Conservation (phyloP, 2,113 vertebrate species). For the Lophochroa leadbeateri region DNA sequence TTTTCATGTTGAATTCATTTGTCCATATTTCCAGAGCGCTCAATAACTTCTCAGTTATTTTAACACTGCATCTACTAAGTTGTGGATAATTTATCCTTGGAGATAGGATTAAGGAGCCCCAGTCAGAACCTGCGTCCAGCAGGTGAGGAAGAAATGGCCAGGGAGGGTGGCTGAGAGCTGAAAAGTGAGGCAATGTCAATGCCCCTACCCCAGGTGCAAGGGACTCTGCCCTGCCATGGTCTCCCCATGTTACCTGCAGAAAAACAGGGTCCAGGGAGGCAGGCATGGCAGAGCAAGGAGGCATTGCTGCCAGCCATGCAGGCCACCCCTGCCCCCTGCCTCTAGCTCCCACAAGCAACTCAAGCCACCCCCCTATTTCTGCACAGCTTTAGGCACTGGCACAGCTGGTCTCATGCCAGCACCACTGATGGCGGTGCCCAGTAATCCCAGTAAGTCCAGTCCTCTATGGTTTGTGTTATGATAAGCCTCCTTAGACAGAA, state of each 20-base stretch:
- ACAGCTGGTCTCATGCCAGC: background rate
- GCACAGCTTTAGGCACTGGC: accelerated
- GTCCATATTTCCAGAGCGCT: background rate
- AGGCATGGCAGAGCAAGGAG: background rate
- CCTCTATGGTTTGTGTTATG: background rate
- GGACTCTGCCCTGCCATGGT: background rate
- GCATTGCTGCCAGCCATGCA: background rate
- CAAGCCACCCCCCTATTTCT: background rate
- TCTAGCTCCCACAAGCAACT: background rate
- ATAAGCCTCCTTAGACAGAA: background rate
- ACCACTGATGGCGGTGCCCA: background rate
- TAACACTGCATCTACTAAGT: background rate
- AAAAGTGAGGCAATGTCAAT: accelerated
- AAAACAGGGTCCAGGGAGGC: background rate
- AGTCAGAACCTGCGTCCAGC: background rate
- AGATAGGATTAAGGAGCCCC: background rate
- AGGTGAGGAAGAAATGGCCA: background rate
- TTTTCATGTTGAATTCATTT: background rate
- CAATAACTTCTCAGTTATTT: background rate
- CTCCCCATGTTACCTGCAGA: background rate
- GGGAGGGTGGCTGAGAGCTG: background rate
- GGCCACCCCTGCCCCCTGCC: background rate
- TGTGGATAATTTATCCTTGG: background rate
- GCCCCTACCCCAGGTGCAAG: background rate
- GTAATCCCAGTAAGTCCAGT: background rate